Evolutionary conservation across 2,797 vertebrate genomes (phyloP).

Genomic region (Diglossa cyanea): DNA sequence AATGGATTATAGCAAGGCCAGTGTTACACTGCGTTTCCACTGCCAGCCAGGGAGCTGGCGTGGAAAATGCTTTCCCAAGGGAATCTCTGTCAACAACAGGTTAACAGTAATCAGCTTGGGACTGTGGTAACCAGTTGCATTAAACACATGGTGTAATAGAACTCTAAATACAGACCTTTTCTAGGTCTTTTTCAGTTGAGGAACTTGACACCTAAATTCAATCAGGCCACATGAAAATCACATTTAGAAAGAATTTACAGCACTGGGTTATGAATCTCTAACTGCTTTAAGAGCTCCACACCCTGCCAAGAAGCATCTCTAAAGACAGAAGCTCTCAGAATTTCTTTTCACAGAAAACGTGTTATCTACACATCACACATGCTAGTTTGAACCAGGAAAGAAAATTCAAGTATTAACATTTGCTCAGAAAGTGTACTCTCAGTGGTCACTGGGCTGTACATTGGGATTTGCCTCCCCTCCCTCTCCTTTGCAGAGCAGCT

Average conservation of each 20-base stretch:
- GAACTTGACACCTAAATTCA: not conserved
- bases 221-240: not conserved
- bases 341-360: slow-evolving; percentile 2
- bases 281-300: not conserved
- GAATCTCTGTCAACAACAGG: not conserved
- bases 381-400: slow-evolving; percentile 14
- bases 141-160: not conserved
- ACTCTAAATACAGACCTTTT: not conserved
- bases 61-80: not conserved
- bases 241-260: not conserved
- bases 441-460: not conserved
- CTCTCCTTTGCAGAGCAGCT: not conserved
- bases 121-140: not conserved
- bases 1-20: not conserved
- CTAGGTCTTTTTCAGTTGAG: not conserved
- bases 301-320: not conserved
- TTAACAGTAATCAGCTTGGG: not conserved
- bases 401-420: not conserved
- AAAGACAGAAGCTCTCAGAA: not conserved
- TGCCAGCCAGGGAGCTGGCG: not conserved
- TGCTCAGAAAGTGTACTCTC: not conserved
- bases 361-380: slow-evolving; percentile 31
- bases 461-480: not conserved
- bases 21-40: not conserved
- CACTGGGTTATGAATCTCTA: not conserved